These are phyloP conservation scores for Odontesthes bonariensis DNA, from an alignment of 2,113 vertebrate species.

Conservation along the genomic window DNA sequence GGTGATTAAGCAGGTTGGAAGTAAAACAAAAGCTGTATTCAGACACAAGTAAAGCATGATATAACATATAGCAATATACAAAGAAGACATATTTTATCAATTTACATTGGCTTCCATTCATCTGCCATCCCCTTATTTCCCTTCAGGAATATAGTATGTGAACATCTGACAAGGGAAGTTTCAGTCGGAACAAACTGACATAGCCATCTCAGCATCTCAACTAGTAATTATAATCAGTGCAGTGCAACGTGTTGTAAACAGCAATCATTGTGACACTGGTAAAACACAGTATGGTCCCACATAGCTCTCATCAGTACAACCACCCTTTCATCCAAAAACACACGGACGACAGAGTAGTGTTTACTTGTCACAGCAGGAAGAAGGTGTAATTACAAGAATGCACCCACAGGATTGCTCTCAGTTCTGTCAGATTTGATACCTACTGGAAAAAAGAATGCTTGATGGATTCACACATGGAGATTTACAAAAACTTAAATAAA, in stretches of 20 bases:
- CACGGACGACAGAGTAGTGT: constrained; percentile 3
- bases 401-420: constrained; percentile 19
- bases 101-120: neutral
- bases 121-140: neutral
- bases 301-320: constrained; percentile 26
- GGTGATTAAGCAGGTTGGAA: too few relatives aligned
- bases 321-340: constrained; percentile 3
- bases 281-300: constrained; percentile 6
- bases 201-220: constrained; percentile 30
- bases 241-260: constrained; percentile 34
- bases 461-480: neutral
- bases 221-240: constrained; percentile 65
- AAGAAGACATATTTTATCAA: neutral
- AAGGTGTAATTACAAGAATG: constrained; percentile 31
- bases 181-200: constrained; percentile 10
- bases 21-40: neutral
- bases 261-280: constrained; percentile 51
- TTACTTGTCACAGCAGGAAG: constrained; percentile 31
- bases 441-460: neutral
- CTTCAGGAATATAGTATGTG: neutral
- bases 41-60: neutral
- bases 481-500: neutral
- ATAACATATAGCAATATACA: neutral
- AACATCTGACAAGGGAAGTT: neutral
- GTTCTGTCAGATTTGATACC: constrained; percentile 2